Evolutionary conservation across 2,797 vertebrate genomes (phyloP).

Genomic region (Sebastes paucispinis): DNA sequence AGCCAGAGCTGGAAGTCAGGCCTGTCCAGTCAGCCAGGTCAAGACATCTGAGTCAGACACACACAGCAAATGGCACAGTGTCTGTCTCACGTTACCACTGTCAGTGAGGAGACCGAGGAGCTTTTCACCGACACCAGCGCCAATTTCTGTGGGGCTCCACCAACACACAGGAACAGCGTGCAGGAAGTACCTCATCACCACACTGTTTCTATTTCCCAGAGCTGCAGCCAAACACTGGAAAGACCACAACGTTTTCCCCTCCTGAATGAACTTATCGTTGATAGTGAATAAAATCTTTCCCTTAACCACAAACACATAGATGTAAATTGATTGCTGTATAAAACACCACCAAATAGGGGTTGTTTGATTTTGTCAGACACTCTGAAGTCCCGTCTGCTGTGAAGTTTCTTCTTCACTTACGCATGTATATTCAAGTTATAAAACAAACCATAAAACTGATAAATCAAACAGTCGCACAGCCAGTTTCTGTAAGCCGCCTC

Average conservation of each 20-base stretch:
- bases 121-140: slow-evolving; percentile 72
- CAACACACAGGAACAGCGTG: slow-evolving; percentile 36
- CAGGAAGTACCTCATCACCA: slow-evolving; percentile 68
- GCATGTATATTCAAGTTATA: slow-evolving; percentile 51
- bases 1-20: slow-evolving; percentile 87
- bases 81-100: slow-evolving; percentile 77
- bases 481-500: slow-evolving; percentile 43
- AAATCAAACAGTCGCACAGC: slow-evolving; percentile 57
- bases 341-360: slow-evolving; percentile 2
- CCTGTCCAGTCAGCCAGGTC: slow-evolving; percentile 80
- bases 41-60: slow-evolving; percentile 76
- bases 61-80: slow-evolving; percentile 80
- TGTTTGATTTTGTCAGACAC: slow-evolving; percentile 13
- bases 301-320: not conserved
- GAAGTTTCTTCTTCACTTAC: slow-evolving; percentile 22
- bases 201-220: slow-evolving; percentile 49
- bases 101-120: slow-evolving; percentile 46
- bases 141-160: slow-evolving; percentile 56
- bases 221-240: slow-evolving; percentile 27
- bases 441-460: slow-evolving; percentile 66
- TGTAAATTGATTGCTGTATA: not conserved
- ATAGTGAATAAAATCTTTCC: slow-evolving; percentile 46
- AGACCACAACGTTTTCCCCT: slow-evolving; percentile 27
- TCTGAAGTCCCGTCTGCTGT: not conserved
- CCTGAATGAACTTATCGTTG: slow-evolving; percentile 39